Conservation (phyloP, 2,797 vertebrate species). For the Anguilla megastoma region DNA sequence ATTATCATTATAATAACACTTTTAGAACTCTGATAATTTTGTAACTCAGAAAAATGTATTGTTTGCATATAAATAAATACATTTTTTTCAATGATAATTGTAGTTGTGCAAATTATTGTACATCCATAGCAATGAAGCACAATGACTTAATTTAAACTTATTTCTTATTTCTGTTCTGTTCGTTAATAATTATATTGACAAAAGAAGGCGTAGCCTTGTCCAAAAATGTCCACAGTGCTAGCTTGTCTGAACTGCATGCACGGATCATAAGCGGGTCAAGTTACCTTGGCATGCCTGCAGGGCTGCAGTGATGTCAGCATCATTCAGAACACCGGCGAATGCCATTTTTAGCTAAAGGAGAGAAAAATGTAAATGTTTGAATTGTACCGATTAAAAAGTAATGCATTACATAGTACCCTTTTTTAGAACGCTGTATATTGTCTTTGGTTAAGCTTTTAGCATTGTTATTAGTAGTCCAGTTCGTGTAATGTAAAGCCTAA, state of each 20-base stretch:
- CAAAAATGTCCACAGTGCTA: not conserved
- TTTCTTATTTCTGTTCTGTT: not conserved
- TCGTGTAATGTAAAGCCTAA: not conserved
- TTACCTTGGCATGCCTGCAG: constrained; percentile 80
- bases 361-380: constrained; percentile 53
- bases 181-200: not conserved
- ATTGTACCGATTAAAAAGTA: constrained; percentile 20
- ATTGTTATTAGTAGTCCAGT: not conserved
- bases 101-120: not conserved
- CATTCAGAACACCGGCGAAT: constrained; percentile 71
- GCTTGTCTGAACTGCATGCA: not conserved
- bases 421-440: not conserved
- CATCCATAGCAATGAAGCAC: not conserved
- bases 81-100: not conserved
- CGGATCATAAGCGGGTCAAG: not conserved
- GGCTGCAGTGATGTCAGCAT: constrained; percentile 80
- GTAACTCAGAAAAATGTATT: not conserved
- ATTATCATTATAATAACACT: not conserved
- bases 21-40: not conserved
- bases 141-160: not conserved
- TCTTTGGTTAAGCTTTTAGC: not conserved
- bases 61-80: not conserved
- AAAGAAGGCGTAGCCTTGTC: not conserved
- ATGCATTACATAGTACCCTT: not conserved
- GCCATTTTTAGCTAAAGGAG: constrained; percentile 73